These are phyloP conservation scores for Pyrocoelia pectoralis DNA, from an alignment of 2,888 invertebrate species.

Conservation along the genomic window DNA sequence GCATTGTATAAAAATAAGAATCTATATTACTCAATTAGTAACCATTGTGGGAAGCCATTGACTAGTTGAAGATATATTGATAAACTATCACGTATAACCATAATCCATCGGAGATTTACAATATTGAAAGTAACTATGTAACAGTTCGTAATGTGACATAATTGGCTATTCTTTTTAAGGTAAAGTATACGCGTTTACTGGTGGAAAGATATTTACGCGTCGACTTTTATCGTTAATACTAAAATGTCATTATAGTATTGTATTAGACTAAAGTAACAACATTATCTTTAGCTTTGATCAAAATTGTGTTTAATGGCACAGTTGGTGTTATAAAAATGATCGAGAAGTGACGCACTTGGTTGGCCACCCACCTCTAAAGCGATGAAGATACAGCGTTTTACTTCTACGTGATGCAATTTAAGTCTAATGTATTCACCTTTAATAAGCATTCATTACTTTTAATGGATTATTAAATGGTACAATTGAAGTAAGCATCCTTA, in stretches of 20 bases:
- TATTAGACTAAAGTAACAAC: constrained; percentile 17
- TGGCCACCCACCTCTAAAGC: constrained; percentile 23
- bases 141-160: constrained; percentile 1
- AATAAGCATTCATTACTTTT: constrained; percentile 19
- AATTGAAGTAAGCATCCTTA: not conserved
- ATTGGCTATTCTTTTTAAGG: not conserved
- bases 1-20: not conserved
- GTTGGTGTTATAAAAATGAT: constrained; percentile 18
- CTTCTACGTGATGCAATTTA: constrained; percentile 23
- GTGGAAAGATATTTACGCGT: not conserved
- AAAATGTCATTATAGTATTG: constrained; percentile 19
- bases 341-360: constrained; percentile 15
- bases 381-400: constrained; percentile 19
- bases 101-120: not conserved
- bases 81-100: not conserved
- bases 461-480: constrained; percentile 12
- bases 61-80: not conserved
- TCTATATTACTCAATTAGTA: constrained; percentile 1
- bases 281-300: constrained; percentile 15
- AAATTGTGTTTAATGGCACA: constrained; percentile 22
- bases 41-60: not conserved
- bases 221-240: constrained; percentile 15
- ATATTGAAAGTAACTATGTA: constrained; percentile 1
- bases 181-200: not conserved
- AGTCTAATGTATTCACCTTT: constrained; percentile 14